Percentiles rank a stretch among this genome's conserved stretches.
phyloP scores from a whole-genome alignment of 2,888 invertebrate species.

The Hyalella azteca region DNA sequence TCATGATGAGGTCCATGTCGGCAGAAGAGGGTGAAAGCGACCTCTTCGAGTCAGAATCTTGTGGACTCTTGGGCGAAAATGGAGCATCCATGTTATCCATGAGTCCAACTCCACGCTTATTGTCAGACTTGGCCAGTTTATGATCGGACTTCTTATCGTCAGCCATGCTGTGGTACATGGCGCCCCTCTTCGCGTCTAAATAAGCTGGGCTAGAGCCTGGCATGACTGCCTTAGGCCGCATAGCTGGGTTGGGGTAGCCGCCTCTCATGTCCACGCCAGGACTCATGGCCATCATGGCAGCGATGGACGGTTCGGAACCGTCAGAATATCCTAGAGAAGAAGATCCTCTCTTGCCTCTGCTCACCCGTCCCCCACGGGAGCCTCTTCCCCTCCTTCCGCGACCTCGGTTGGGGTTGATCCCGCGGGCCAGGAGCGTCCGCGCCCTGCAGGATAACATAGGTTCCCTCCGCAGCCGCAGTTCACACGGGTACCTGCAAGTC shows the following conservation, averaged over 20 bases:
- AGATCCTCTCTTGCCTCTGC: slow-evolving; percentile 39
- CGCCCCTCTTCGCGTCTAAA: not conserved
- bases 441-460: slow-evolving; percentile 79
- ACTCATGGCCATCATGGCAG: slow-evolving; percentile 38
- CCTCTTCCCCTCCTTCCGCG: slow-evolving; percentile 43
- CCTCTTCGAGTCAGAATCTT: slow-evolving; percentile 25
- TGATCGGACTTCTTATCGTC: not conserved
- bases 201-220: not conserved
- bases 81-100: slow-evolving; percentile 25
- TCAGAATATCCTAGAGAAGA: not conserved
- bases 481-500: slow-evolving; percentile 77
- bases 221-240: slow-evolving; percentile 1
- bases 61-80: not conserved
- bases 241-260: not conserved
- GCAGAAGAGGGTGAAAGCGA: slow-evolving; percentile 5
- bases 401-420: slow-evolving; percentile 46
- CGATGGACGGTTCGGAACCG: not conserved
- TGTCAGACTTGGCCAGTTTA: not conserved
- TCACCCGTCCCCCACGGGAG: slow-evolving; percentile 41
- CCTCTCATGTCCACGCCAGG: slow-evolving; percentile 14
- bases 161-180: not conserved
- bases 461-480: slow-evolving; percentile 82
- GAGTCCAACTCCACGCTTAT: not conserved
- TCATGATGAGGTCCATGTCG: slow-evolving; percentile 50
- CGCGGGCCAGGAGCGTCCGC: slow-evolving; percentile 59